A percentile compares a stretch with the other conserved stretches of the same genome.
phyloP scores from a whole-genome alignment of 2,888 invertebrate genomes.

The Schrankia costaestrigalis region DNA sequence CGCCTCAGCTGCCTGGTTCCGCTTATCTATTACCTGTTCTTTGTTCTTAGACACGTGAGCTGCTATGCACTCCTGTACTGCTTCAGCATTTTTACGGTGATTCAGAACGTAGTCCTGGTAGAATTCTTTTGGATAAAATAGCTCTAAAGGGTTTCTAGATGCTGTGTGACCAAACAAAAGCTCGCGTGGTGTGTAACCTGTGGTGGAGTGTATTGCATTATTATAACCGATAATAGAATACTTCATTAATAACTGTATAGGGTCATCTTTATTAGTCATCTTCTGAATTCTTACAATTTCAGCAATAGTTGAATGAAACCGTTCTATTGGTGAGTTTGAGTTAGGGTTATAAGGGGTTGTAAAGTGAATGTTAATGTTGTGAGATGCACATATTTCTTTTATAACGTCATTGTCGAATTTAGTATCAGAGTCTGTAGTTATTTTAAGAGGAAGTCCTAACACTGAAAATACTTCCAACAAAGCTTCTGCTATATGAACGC shows the following conservation, averaged over 20 bases:
- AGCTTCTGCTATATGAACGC: neutral
- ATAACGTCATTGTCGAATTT: neutral
- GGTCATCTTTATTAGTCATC: neutral
- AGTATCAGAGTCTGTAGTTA: neutral
- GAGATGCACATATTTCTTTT: neutral
- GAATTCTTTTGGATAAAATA: too few relatives aligned
- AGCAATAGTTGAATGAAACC: neutral
- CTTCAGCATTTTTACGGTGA: too few relatives aligned
- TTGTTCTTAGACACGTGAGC: too few relatives aligned
- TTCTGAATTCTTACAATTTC: too few relatives aligned
- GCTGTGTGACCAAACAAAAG: constrained; percentile 22
- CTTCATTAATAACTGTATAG: constrained; percentile 15
- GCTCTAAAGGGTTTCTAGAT: too few relatives aligned
- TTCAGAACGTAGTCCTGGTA: too few relatives aligned
- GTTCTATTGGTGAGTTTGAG: neutral
- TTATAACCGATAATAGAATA: constrained; percentile 22
- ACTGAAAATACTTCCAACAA: neutral
- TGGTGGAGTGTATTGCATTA: constrained; percentile 15
- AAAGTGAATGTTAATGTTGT: neutral
- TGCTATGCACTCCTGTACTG: too few relatives aligned
- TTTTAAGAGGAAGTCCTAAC: neutral
- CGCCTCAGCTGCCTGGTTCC: too few relatives aligned
- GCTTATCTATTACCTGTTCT: too few relatives aligned
- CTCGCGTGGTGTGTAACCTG: constrained; percentile 16
- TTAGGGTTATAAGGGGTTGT: neutral